Evolutionary conservation across 2,888 invertebrate genomes (phyloP).

Genomic region (Rosalia funebris): DNA sequence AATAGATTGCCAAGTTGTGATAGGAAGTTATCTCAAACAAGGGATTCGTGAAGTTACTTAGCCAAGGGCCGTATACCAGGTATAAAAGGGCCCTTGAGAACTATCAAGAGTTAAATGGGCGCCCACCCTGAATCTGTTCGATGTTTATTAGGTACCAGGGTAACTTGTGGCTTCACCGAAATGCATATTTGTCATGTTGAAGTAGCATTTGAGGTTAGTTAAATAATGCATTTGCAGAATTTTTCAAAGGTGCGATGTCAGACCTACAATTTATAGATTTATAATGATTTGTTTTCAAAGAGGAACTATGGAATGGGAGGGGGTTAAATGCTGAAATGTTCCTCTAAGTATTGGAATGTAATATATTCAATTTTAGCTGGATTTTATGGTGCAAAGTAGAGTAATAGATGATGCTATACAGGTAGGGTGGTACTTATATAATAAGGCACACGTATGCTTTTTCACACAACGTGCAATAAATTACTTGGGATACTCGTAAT

Average conservation of each 20-base stretch:
- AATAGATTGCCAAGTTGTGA: constrained; percentile 4
- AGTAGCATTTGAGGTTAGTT: constrained; percentile 6
- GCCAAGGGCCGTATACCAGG: constrained; percentile 19
- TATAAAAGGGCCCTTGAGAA: constrained; percentile 22
- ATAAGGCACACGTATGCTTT: too few relatives aligned
- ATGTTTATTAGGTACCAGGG: constrained; percentile 37
- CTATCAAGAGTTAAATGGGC: constrained; percentile 27
- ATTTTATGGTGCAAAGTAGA: too few relatives aligned
- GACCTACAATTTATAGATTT: too few relatives aligned
- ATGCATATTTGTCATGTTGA: constrained; percentile 10
- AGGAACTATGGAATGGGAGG: too few relatives aligned
- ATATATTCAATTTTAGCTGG: too few relatives aligned
- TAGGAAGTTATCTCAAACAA: constrained; percentile 15
- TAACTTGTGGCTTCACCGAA: constrained; percentile 13
- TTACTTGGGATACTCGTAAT: too few relatives aligned
- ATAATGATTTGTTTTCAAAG: constrained; percentile 1
- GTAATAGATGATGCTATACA: too few relatives aligned
- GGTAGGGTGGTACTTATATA: too few relatives aligned
- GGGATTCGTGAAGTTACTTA: constrained; percentile 10
- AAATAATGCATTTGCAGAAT: constrained; percentile 12
- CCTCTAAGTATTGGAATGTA: too few relatives aligned
- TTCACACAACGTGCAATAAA: too few relatives aligned
- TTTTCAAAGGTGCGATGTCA: constrained; percentile 9
- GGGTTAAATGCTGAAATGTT: too few relatives aligned
- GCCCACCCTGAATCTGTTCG: constrained; percentile 36